Evolutionary conservation across 2,888 invertebrate genomes (phyloP), one percentile per base, ranked within the genome.

Genomic region (Fragum fragum): DNA sequence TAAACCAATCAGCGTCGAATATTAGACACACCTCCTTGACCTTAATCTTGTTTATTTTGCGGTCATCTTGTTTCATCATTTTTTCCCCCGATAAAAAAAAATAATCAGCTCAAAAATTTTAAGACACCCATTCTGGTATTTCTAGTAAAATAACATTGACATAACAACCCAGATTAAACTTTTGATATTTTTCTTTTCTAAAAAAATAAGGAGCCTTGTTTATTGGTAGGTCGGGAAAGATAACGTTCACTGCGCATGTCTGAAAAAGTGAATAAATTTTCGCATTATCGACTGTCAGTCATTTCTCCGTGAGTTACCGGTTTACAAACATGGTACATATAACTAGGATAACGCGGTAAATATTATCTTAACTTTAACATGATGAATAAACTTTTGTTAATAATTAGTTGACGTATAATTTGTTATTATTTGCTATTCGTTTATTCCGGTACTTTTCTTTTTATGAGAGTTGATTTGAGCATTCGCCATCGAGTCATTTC

Each of bases 1-100:
- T 79, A n/a, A 77, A 42, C 87, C 83, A 87, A 87, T 87, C 78
- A 71, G 61, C 77, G 52, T 28, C 21, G 52, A 47, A 47, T 16
- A 69, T 69, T 47, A 23, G 74, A 76, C 87, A 85, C 87, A 85
- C 85, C 85, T 78, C 79, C 75, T 26, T 29, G 63, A 69, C 69
- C 57, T 42, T 76, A 28, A 76, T 61, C 69, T 70, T 76, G 53
- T 47, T 47, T 47, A 28, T 47, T 23, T 29, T 26, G 29, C 47
- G 42, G 16, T 53, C 53, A 29, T 53, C 14, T 32, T 11, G 47
- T 66, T 66, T 66, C 66, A 23, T 66, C 53, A 53, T 52, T 29
- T 18, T 69, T 42, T 32, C 16, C 14, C 18, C 14, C 18, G 18
- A 6, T 36, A 61, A 29, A 18, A 61, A 32, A 29, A 32, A 1